Base-by-base conservation (phyloP, 2,797 vertebrate genomes). In the Menidia menidia region DNA sequence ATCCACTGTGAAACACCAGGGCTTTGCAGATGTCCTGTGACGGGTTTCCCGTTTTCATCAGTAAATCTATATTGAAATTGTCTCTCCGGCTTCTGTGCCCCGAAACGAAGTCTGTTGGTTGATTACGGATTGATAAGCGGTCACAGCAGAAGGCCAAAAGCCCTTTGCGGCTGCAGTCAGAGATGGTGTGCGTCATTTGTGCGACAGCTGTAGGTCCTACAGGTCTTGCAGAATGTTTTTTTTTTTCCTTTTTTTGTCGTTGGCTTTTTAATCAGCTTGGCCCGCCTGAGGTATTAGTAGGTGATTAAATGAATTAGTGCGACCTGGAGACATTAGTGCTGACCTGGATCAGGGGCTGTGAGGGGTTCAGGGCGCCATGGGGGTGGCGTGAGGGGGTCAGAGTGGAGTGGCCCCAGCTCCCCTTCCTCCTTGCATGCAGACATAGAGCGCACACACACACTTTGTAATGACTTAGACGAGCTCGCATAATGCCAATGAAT, bases 231-330 rank as follows among this genome's bases (percentile, higher is more conserved):
- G 42, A 58, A 62, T 64, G 66, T 61, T 62, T 51, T 72, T 69
- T 4, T 25, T 39, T 39, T 39, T 39, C 35, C 35, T 39, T 39
- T 39, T 39, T 39, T 39, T 10, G 47, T 39, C 35, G 47, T 70
- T 76, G 77, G 57, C 30, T 77, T 56, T 80, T 71, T 82, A 86
- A 87, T 86, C 78, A 79, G 86, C 84, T 83, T 56, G 67, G 54
- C 63, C 66, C 11, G 6, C 53, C 59, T 77, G 54, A 62, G 63
- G 79, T 78, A 80, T 87, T 83, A 82, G 65, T 48, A 33, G 59
- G 70, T 81, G 74, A 87, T 88, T 87, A 89, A 82, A 80, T 75
- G 68, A 88, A 83, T 86, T 82, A 86, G 75, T 15, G 13, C 62
- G 73, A 69, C 66, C 60, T 65, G 56, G 65, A 75, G 76, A 84